Evolutionary conservation across 2,888 invertebrate genomes (phyloP).

Genomic region (Scaptodrosophila latifasciaeformis): DNA sequence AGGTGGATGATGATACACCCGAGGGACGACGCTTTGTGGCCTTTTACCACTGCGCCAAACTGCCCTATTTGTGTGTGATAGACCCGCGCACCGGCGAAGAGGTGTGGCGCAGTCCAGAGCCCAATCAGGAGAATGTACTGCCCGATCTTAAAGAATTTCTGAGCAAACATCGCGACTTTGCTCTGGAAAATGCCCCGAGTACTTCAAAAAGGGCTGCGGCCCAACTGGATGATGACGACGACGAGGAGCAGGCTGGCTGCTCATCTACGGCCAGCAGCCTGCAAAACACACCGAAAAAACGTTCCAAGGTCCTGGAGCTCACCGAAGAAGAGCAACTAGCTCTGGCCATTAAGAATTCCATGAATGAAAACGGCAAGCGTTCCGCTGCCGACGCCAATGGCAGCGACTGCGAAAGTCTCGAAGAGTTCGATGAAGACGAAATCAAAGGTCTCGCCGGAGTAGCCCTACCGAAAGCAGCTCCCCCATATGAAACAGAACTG

Average conservation of each 20-base stretch:
- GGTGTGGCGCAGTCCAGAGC: constrained; percentile 71
- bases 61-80: constrained; percentile 81
- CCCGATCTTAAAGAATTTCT: constrained; percentile 57
- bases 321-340: constrained; percentile 73
- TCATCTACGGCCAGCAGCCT: constrained; percentile 31
- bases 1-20: constrained; percentile 76
- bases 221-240: constrained; percentile 44
- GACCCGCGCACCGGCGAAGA: constrained; percentile 82
- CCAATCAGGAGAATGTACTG: constrained; percentile 62
- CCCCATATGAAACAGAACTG: constrained; percentile 59
- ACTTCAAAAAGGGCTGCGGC: constrained; percentile 57
- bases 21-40: constrained; percentile 80
- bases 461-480: constrained; percentile 36
- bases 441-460: constrained; percentile 1
- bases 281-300: constrained; percentile 49
- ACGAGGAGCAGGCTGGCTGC: constrained; percentile 35
- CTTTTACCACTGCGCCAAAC: constrained; percentile 79
- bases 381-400: constrained; percentile 29
- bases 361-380: constrained; percentile 65
- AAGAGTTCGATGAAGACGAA: constrained; percentile 64
- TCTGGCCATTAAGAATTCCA: constrained; percentile 74
- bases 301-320: constrained; percentile 64
- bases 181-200: constrained; percentile 56
- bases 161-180: constrained; percentile 62
- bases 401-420: constrained; percentile 60